Evolutionary conservation across 1,140 invertebrate genomes (phyloP), one percentile per base, ranked within the genome.

Genomic region (Argopecten irradians): DNA sequence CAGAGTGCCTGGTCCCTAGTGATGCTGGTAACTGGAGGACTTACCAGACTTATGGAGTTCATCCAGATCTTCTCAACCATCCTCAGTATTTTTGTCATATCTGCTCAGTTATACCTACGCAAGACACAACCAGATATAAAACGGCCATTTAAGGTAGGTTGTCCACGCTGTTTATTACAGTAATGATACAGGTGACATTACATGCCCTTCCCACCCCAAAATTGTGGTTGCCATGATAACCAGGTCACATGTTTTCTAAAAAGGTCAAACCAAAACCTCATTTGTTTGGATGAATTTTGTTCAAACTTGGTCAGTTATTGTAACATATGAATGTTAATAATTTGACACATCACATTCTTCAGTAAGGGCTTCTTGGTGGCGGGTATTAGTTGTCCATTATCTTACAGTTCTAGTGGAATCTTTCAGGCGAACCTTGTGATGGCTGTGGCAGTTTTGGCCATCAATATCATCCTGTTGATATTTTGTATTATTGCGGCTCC

Each of bases 61-160:
- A 92, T 93, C 55, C 90, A 91, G 32, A 86, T 92, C 22, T 93
- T 93, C 86, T 93, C 93, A 22, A 91, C 90, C 34, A 90, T 93
- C 92, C 99, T 99, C 95, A 99, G 98, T 36, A 97, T 98, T 0
- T 97, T 98, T 0, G 99, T 99, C 0, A 95, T 98, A 0, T 86
- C 85, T 28, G 99, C 98, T 92, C 96, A 99, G 3, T 98, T 99
- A 0, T 98, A 97, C 96, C 96, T 99, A 14, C 96, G 99, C 88
- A 99, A 97, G 96, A 98, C 97, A 46, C 97, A 97, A 93, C 99
- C 99, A 0, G 97, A 99, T 93, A 95, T 98, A 32, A 96, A 97
- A 34, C 96, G 99, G 91, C 99, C 99, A 3, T 99, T 99, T 90
- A 98, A 97, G 96, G 99, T 99, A 91, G 83, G 91, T 11, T 11